Conservation (phyloP, 2,888 invertebrate genomes). For the Ethmia dodecea region DNA sequence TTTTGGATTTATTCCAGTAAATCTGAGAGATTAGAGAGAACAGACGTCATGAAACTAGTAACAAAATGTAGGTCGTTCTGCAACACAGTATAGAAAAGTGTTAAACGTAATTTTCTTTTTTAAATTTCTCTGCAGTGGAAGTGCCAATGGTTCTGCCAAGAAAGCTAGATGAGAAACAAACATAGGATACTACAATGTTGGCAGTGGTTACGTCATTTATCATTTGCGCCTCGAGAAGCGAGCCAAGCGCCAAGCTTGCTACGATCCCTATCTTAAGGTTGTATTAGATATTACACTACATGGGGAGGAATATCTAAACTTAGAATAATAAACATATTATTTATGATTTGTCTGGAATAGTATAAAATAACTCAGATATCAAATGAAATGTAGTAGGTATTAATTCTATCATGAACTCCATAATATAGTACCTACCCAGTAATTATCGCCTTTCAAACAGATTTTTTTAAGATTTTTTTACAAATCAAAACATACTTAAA, state of each 20-base stretch:
- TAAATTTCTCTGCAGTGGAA: conserved; percentile 27
- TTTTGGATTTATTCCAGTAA: not conserved
- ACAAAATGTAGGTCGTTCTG: conserved; percentile 41
- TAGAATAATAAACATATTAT: no score
- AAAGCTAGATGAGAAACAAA: conserved; percentile 32
- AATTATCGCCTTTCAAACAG: no score
- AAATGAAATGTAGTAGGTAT: no score
- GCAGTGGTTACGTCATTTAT: conserved; percentile 39
- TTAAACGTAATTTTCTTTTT: conserved; percentile 28
- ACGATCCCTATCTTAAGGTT: conserved; percentile 20
- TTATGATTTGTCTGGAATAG: no score
- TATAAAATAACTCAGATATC: no score
- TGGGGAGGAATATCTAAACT: no score
- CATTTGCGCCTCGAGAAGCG: conserved; percentile 24
- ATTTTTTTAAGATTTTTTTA: no score
- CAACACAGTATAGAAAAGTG: conserved; percentile 7
- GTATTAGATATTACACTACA: no score
- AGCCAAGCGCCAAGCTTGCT: conserved; percentile 23
- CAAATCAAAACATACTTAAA: no score
- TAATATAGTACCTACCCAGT: no score
- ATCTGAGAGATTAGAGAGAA: not conserved
- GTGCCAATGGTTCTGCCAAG: conserved; percentile 42
- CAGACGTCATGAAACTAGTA: not conserved
- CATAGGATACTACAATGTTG: conserved; percentile 31
- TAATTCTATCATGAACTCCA: no score